Evolutionary conservation across 1,140 invertebrate genomes (phyloP).

Genomic region (Brachionus rubens): DNA sequence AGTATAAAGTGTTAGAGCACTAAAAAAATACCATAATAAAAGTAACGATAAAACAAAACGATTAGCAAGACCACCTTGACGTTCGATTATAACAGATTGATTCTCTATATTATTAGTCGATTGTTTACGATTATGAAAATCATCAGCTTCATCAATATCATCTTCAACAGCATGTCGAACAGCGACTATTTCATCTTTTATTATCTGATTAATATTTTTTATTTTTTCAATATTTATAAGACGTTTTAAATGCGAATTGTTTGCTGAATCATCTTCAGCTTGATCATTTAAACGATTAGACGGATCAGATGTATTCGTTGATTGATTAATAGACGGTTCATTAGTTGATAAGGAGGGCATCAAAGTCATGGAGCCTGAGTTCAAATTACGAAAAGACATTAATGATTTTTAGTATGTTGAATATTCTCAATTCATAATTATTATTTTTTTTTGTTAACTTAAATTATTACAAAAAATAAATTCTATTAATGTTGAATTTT

Average conservation of each 20-base stretch:
- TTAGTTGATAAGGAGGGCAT: too few species aligned
- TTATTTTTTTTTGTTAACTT: too few species aligned
- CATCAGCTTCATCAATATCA: constrained; percentile 11
- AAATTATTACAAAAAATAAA: too few species aligned
- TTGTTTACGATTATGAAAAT: constrained; percentile 10
- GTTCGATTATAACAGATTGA: constrained; percentile 32
- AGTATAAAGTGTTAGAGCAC: constrained; percentile 70
- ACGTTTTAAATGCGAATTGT: background rate
- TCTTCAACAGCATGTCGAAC: constrained; percentile 15
- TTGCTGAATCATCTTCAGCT: too few species aligned
- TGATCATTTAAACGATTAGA: too few species aligned
- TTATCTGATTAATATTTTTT: constrained; percentile 3
- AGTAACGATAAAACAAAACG: constrained; percentile 69
- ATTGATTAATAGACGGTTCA: too few species aligned
- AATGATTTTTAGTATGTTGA: too few species aligned
- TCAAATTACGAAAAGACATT: too few species aligned
- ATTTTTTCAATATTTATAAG: background rate
- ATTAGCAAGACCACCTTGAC: constrained; percentile 58
- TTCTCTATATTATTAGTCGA: background rate
- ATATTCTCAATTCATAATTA: too few species aligned
- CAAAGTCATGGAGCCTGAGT: too few species aligned
- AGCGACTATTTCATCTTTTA: background rate
- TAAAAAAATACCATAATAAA: constrained; percentile 74
- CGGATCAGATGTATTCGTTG: too few species aligned
- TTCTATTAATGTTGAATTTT: too few species aligned